Conservation (phyloP, 2,113 vertebrate genomes). For the Larimichthys crocea region DNA sequence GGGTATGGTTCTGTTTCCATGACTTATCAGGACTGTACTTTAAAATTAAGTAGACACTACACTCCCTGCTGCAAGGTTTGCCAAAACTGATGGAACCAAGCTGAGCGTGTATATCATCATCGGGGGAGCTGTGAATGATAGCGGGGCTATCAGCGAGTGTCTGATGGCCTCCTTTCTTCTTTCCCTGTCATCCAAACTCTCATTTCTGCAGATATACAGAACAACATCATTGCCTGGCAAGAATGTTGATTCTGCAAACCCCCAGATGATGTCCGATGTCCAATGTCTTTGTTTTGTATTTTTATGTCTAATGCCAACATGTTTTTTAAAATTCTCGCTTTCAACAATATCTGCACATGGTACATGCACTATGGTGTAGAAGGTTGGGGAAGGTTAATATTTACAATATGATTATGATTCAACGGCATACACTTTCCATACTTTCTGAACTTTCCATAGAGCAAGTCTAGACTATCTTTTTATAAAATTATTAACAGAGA, state of each 20-base stretch:
- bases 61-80: not conserved
- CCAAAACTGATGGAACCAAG: conserved; percentile 10
- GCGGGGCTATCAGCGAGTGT: not conserved
- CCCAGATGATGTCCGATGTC: too few relatives aligned
- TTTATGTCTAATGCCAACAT: not conserved
- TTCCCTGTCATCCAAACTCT: not conserved
- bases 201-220: not conserved
- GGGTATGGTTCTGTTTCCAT: not conserved
- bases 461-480: too few relatives aligned
- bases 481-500: too few relatives aligned
- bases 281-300: not conserved
- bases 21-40: not conserved
- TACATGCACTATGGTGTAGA: not conserved
- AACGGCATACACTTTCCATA: too few relatives aligned
- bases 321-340: not conserved
- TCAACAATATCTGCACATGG: not conserved
- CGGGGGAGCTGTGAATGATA: not conserved
- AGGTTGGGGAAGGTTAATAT: not conserved
- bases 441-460: too few relatives aligned
- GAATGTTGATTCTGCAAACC: not conserved
- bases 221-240: not conserved
- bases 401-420: not conserved
- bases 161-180: not conserved
- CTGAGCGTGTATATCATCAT: not conserved
- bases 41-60: not conserved